Conservation (phyloP, 2,113 vertebrate species). For the Poeciliopsis retropinna region DNA sequence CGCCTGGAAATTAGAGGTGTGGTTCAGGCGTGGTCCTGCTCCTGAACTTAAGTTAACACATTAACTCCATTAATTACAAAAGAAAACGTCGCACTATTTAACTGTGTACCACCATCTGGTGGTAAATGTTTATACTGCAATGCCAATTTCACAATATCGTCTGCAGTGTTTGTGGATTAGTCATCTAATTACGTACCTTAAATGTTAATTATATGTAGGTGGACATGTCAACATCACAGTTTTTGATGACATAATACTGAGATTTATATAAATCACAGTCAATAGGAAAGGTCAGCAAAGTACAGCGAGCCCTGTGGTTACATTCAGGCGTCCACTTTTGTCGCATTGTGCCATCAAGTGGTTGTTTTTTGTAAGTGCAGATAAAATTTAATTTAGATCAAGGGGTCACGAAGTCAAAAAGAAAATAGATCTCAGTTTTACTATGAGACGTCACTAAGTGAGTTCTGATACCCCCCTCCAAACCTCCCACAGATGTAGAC, state of each 20-base stretch:
- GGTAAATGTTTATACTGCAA: not conserved
- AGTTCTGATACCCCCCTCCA: not conserved
- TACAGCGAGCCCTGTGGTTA: not conserved
- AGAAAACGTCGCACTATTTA: not conserved
- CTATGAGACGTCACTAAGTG: not conserved
- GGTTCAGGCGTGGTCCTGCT: too few species aligned
- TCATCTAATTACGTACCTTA: not conserved
- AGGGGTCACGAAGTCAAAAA: constrained; percentile 9
- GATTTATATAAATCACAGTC: not conserved
- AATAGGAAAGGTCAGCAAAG: not conserved
- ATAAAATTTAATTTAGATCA: not conserved
- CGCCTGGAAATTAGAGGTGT: too few species aligned
- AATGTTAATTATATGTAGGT: not conserved
- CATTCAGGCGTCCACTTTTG: constrained; percentile 15
- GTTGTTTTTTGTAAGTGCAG: constrained; percentile 42
- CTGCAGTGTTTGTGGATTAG: not conserved
- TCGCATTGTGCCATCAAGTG: constrained; percentile 70
- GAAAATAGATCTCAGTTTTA: constrained; percentile 20
- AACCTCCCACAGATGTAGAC: constrained; percentile 12
- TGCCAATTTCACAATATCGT: not conserved
- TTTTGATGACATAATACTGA: not conserved
- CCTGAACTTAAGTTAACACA: too few species aligned
- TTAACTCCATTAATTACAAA: too few species aligned
- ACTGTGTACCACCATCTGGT: not conserved
- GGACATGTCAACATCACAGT: not conserved